Evolutionary conservation across 2,888 invertebrate species (phyloP).

Genomic region (Lasioglossum calceatum): DNA sequence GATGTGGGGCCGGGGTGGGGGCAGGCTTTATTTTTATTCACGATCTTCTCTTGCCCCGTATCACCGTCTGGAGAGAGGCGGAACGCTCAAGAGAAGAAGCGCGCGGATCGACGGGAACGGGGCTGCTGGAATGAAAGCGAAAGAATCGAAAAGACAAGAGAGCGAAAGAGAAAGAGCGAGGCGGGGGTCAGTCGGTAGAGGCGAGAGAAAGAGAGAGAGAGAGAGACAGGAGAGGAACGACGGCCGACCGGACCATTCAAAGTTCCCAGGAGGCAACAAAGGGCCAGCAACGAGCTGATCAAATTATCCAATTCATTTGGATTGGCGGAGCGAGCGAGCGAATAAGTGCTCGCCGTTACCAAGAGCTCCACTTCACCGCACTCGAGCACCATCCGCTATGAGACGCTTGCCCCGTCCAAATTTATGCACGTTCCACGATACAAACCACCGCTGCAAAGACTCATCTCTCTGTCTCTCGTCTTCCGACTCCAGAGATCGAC

Average conservation of each 20-base stretch:
- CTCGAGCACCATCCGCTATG: constrained; percentile 79
- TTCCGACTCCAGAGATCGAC: not conserved
- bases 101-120: constrained; percentile 2
- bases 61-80: constrained; percentile 61
- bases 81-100: constrained; percentile 38
- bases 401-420: constrained; percentile 76
- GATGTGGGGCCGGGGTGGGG: not conserved
- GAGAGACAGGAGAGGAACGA: constrained; percentile 78
- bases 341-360: constrained; percentile 82
- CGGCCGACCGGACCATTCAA: constrained; percentile 82
- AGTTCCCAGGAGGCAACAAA: constrained; percentile 84
- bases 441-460: constrained; percentile 7
- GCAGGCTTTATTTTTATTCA: constrained; percentile 69
- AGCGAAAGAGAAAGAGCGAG: constrained; percentile 34
- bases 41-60: constrained; percentile 70
- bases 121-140: constrained; percentile 66
- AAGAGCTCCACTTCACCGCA: constrained; percentile 79
- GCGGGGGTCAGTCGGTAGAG: constrained; percentile 29
- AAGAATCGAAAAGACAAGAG: constrained; percentile 70
- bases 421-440: constrained; percentile 77
- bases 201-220: constrained; percentile 71
- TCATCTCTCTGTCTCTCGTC: not conserved
- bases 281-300: constrained; percentile 84
- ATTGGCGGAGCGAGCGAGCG: constrained; percentile 83
- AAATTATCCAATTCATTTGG: constrained; percentile 85